Evolutionary conservation across 2,888 invertebrate species (phyloP), one percentile per base, ranked within the genome.

Genomic region (Anagyrus pseudococci): DNA sequence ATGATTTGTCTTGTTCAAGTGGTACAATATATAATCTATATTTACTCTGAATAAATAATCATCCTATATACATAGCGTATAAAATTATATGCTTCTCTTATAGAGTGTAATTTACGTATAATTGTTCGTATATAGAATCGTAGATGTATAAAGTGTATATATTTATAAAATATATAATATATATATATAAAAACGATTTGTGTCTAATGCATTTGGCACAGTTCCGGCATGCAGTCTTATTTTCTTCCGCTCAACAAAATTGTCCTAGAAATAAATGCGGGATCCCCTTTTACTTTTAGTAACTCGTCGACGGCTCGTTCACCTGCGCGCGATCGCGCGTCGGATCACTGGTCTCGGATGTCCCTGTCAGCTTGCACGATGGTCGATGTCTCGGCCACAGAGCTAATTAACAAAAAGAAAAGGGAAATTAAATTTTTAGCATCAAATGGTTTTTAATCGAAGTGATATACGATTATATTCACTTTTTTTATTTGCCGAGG

Each of bases 401-500:
- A 40, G 17, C 66, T 66, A 20, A 17, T n/a, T 22, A 49, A 53
- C 15, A 0, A 20, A 20, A 49, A 43, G 37, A 19, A 13, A 41
- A 13, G 10, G 10, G 17, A 44, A 20, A n/a, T n/a, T n/a, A n/a
- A n/a, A n/a, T n/a, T n/a, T n/a, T n/a, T n/a, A n/a, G n/a, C n/a
- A n/a, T n/a, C n/a, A n/a, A n/a, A n/a, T n/a, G n/a, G n/a, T n/a
- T n/a, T n/a, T n/a, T n/a, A n/a, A n/a, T n/a, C n/a, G n/a, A n/a
- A n/a, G n/a, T n/a, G n/a, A n/a, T n/a, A n/a, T n/a, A n/a, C n/a
- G n/a, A n/a, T 19, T n/a, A 70, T 73, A 77, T 74, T 75, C 75
- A 86, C 88, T 84, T 78, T 87, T 86, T 64, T 86, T 84, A 29
- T 87, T 84, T 15, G 87, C 84, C 71, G 85, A 85, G 15, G 85